phyloP scores from a whole-genome alignment of 1,140 invertebrate genomes.

The Panagrolaimus sp. region DNA sequence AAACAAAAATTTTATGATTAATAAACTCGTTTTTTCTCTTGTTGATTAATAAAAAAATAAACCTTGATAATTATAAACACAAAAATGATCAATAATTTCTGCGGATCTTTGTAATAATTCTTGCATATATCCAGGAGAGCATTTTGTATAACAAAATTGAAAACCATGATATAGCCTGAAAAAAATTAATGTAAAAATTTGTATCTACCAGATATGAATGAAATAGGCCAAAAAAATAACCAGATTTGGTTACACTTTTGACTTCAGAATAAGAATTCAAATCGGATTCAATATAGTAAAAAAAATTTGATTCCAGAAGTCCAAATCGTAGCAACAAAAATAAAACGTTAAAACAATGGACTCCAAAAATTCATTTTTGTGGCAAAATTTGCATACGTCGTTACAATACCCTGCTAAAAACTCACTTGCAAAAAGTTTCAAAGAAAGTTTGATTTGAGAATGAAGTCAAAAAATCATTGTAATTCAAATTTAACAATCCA shows the following conservation, averaged over 20 bases:
- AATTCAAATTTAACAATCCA: constrained; percentile 57
- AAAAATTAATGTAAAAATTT: not conserved
- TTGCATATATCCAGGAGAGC: constrained; percentile 55
- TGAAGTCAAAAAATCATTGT: constrained; percentile 56
- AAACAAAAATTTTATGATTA: not conserved
- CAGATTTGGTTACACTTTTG: too few species aligned
- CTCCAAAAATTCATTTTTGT: too few species aligned
- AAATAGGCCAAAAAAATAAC: not conserved
- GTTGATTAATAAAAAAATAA: constrained; percentile 12
- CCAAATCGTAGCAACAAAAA: too few species aligned
- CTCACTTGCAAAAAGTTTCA: constrained; percentile 54
- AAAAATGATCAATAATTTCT: constrained; percentile 57
- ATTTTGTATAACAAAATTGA: constrained; percentile 53
- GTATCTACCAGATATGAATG: not conserved
- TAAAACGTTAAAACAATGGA: too few species aligned
- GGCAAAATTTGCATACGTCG: too few species aligned
- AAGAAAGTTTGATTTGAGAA: constrained; percentile 58
- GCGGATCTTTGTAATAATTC: constrained; percentile 48
- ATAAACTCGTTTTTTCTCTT: not conserved
- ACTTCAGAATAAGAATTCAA: too few species aligned
- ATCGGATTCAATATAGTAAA: too few species aligned
- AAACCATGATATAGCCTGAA: constrained; percentile 55
- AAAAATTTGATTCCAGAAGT: too few species aligned
- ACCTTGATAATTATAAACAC: constrained; percentile 58
- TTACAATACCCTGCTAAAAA: constrained; percentile 12